Percentiles rank a stretch among this genome's conserved stretches.
These are phyloP conservation scores for Dicyrtoma fusca DNA, from an alignment of 2,888 invertebrate genomes.

Conservation along the genomic window DNA sequence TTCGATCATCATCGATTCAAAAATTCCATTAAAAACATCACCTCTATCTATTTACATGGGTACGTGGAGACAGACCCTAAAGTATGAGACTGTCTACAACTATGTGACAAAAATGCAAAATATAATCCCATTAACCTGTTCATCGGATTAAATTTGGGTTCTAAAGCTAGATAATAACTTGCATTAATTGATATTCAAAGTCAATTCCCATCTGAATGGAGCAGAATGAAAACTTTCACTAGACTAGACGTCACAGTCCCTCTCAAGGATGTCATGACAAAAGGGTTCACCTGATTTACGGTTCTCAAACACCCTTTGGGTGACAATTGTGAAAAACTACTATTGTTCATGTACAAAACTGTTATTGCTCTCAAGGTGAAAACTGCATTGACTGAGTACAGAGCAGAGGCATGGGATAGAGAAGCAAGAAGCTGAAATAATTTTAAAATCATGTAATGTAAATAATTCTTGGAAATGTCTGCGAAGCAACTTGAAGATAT, in stretches of 20 bases:
- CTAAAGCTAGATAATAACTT: too few relatives aligned
- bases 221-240: not conserved
- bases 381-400: conserved; percentile 5
- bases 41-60: too few relatives aligned
- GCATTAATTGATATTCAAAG: not conserved
- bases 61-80: too few relatives aligned
- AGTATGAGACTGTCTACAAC: too few relatives aligned
- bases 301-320: conserved; percentile 11
- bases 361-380: conserved; percentile 26
- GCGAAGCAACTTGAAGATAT: too few relatives aligned
- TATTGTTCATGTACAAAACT: conserved; percentile 15
- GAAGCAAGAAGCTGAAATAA: conserved; percentile 9
- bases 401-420: conserved; percentile 15
- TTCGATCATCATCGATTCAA: not conserved
- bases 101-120: not conserved
- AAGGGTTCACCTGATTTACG: conserved; percentile 15
- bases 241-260: not conserved
- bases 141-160: too few relatives aligned
- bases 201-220: not conserved
- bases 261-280: not conserved
- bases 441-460: conserved; percentile 19
- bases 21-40: not conserved
- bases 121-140: too few relatives aligned
- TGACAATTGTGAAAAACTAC: conserved; percentile 18
- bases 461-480: conserved; percentile 32